Evolutionary conservation across 2,888 invertebrate species (phyloP).

Genomic region (Drosophila borealis): DNA sequence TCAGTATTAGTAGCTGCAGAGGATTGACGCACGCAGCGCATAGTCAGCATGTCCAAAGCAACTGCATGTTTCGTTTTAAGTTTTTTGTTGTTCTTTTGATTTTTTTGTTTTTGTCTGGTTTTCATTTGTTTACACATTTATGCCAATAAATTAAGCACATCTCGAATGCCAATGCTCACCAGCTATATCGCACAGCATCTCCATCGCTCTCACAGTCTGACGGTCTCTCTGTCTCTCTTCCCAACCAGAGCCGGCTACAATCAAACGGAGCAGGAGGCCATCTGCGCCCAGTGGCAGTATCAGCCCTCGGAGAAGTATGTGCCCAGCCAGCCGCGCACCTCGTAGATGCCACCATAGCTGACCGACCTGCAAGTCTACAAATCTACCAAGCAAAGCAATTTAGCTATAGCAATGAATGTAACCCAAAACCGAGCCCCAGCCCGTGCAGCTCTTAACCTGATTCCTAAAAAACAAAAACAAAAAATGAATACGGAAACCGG

Average conservation of each 20-base stretch:
- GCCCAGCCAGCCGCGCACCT: conserved; percentile 84
- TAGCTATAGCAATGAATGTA: conserved; percentile 1
- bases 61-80: conserved; percentile 15
- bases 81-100: conserved; percentile 4
- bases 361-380: conserved; percentile 27
- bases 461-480: neutral
- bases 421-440: no score
- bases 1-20: conserved; percentile 36
- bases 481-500: conserved; percentile 4
- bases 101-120: neutral
- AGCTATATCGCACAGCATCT: neutral
- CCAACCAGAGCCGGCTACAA: conserved; percentile 87
- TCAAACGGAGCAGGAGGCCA: conserved; percentile 86
- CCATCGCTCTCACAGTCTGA: neutral
- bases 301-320: conserved; percentile 88
- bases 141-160: conserved; percentile 44
- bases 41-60: conserved; percentile 26
- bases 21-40: conserved; percentile 7
- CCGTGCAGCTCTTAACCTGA: neutral
- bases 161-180: conserved; percentile 4
- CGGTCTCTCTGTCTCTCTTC: neutral
- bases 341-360: conserved; percentile 38
- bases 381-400: conserved; percentile 32
- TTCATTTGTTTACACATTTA: conserved; percentile 2
- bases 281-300: conserved; percentile 88